phyloP scores from a whole-genome alignment of 2,113 vertebrate genomes.

The Channa argus region DNA sequence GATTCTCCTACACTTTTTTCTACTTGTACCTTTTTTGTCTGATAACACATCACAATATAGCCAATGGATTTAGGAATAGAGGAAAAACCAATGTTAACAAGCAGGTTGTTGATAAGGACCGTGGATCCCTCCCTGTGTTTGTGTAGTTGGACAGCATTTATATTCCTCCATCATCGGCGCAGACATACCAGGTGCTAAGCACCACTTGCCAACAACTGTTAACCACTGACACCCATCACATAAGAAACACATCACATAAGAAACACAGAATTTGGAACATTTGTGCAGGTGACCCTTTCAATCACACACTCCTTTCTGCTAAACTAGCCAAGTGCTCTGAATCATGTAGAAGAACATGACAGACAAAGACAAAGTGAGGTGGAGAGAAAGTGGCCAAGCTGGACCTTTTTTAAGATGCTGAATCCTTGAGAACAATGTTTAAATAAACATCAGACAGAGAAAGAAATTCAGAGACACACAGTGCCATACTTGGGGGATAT shows the following conservation, averaged over 20 bases:
- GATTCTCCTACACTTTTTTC: too few relatives aligned
- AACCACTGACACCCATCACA: conserved; percentile 32
- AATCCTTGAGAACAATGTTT: conserved; percentile 43
- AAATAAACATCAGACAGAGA: conserved; percentile 67
- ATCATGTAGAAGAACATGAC: conserved; percentile 57
- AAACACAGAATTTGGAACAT: conserved; percentile 18
- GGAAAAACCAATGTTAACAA: background rate
- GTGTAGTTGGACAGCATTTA: background rate
- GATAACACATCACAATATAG: too few relatives aligned
- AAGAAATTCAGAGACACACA: conserved; percentile 39
- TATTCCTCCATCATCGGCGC: conserved; percentile 30
- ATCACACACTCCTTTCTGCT: conserved; percentile 47
- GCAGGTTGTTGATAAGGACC: background rate
- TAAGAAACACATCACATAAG: conserved; percentile 33
- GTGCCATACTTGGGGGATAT: conserved; percentile 39
- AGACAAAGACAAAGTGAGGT: conserved; percentile 40
- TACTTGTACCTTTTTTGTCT: too few relatives aligned
- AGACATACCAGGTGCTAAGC: conserved; percentile 27
- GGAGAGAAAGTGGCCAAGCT: conserved; percentile 24
- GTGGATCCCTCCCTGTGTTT: background rate
- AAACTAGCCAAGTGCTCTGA: conserved; percentile 30
- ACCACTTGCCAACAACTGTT: conserved; percentile 40
- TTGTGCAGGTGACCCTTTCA: conserved; percentile 53
- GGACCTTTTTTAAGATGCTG: conserved; percentile 42
- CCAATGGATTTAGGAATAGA: background rate